Percentiles rank a stretch among this genome's conserved stretches.
Conservation (phyloP, 2,888 invertebrate genomes). For the Drosophila maculinotata region DNA sequence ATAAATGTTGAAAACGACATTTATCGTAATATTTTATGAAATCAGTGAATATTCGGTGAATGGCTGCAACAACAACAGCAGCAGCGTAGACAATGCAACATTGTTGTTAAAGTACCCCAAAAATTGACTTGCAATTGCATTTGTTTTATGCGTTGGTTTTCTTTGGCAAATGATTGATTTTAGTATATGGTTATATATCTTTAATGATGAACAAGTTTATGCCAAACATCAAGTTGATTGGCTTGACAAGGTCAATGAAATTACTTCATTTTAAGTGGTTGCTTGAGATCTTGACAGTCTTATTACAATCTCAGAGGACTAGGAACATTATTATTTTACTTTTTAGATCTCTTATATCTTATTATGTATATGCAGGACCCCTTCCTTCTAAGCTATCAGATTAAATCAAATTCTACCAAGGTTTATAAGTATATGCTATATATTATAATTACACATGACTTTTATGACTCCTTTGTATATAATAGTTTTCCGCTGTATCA, state of each 20-base stretch:
- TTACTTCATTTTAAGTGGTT: neutral
- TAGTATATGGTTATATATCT: slow-evolving; percentile 20
- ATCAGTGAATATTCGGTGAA: slow-evolving; percentile 71
- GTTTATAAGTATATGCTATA: neutral
- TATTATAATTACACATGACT: slow-evolving; percentile 5
- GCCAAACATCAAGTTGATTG: slow-evolving; percentile 1
- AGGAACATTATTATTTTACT: no score
- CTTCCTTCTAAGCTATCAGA: no score
- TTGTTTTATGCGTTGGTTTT: slow-evolving; percentile 28
- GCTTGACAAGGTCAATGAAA: slow-evolving; percentile 33
- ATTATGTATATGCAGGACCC: no score
- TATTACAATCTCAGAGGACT: neutral
- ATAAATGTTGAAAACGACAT: slow-evolving; percentile 72
- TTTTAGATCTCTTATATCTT: no score
- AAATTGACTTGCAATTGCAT: slow-evolving; percentile 58
- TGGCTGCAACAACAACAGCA: slow-evolving; percentile 26
- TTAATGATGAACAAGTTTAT: slow-evolving; percentile 21
- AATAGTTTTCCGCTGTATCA: slow-evolving; percentile 5
- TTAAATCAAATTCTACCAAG: neutral
- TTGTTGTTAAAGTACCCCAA: slow-evolving; percentile 38
- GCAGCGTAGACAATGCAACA: slow-evolving; percentile 54
- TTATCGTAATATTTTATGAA: slow-evolving; percentile 80
- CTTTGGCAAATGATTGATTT: slow-evolving; percentile 34
- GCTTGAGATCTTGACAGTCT: neutral
- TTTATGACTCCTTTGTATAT: slow-evolving; percentile 7